Conservation (phyloP, 2,113 vertebrate species). For the Forbesichthys papilliferus region DNA sequence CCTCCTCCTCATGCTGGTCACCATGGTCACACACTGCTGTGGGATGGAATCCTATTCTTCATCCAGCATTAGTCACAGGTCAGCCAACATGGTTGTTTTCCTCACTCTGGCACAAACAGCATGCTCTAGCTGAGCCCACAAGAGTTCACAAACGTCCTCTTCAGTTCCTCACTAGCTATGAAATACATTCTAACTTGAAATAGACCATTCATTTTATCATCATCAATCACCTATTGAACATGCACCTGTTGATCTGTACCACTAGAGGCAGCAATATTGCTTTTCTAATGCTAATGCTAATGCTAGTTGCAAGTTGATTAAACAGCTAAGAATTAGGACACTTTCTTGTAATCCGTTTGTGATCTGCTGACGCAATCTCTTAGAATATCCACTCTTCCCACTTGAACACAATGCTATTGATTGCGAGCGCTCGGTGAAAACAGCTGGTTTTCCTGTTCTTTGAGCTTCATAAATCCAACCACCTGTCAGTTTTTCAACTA, state of each 20-base stretch:
- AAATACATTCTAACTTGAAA: not conserved
- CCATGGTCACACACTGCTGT: no score
- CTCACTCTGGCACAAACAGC: not conserved
- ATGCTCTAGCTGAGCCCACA: not conserved
- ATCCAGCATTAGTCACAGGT: no score
- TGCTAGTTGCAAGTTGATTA: not conserved
- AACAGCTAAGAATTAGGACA: constrained; percentile 18
- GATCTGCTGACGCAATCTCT: constrained; percentile 1
- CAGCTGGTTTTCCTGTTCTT: constrained; percentile 36
- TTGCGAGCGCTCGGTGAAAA: constrained; percentile 15
- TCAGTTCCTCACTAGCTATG: not conserved
- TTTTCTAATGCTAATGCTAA: constrained; percentile 17
- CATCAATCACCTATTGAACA: not conserved
- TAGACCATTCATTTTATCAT: not conserved
- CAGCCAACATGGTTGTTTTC: constrained; percentile 6
- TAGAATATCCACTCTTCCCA: constrained; percentile 12
- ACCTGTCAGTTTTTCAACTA: constrained; percentile 37
- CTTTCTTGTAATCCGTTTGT: not conserved
- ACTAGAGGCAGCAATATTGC: not conserved
- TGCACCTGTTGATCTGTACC: not conserved
- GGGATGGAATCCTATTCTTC: no score
- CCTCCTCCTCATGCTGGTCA: no score
- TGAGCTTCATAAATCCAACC: constrained; percentile 30
- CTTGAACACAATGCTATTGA: constrained; percentile 38
- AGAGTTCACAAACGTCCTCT: no score